Evolutionary conservation across 2,797 vertebrate genomes (phyloP), one percentile per base, ranked within the genome.

Genomic region (Ficedula albicollis): DNA sequence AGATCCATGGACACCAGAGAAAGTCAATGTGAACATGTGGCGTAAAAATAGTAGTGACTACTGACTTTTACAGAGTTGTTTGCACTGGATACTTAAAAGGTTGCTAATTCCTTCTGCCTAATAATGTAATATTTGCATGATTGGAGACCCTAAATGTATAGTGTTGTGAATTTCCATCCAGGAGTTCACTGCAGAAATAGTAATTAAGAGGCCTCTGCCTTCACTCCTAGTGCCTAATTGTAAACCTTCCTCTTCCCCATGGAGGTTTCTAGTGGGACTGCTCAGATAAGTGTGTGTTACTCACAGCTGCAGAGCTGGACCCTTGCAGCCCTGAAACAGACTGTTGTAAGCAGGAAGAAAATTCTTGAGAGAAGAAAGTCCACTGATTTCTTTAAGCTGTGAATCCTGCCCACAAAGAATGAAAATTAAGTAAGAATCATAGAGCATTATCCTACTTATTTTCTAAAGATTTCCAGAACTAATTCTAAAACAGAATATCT

Each of bases 401-500:
- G n/a, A 51, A 74, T 58, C 13, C n/a, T 8, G 1, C 14, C 21
- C 64, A 74, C 38, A 77, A 94, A 59, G 64, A 80, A 64, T 94
- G 93, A 94, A 94, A 95, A 86, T 54, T 55, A 87, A 85, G 64
- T 48, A 79, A 79, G 7, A 14, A n/a, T 55, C 22, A 32, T 20
- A 67, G n/a, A 82, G 7, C 29, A 41, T 43, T 60, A 66, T 30
- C 29, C n/a, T 82, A 70, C 43, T 66, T 79, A 19, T 91, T 88
- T 90, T 88, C 52, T 76, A 62, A 91, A 64, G 46, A 75, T 68
- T 60, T 5, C 9, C 22, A 82, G 85, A 77, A 79, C 81, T 80
- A 6, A 60, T 90, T 75, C 58, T 78, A 66, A 89, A 94, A 30
- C 68, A 68, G 72, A 92, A 89, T 89, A 81, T 60, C 34, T 93